Evolutionary conservation across 2,113 vertebrate species (phyloP), one percentile per base, ranked within the genome.

Genomic region (Amia ocellicauda): DNA sequence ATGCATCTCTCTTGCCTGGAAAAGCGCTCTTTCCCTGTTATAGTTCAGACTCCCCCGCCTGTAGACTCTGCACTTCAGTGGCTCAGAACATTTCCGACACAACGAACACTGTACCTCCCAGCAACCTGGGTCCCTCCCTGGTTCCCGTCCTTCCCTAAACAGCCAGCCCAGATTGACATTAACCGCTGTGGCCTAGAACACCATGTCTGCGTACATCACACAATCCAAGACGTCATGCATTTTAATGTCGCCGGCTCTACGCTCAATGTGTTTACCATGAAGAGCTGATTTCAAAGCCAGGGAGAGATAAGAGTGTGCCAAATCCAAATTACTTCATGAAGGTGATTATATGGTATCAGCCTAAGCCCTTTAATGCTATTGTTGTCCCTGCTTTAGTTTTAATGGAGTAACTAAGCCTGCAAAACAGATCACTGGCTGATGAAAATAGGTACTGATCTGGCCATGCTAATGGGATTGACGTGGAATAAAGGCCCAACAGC

Each of bases 291-390:
- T 27, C 23, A 24, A 61, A 50, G 20, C 47, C 16, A 50, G 17
- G 7, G 5, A 50, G 17, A 50, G 47, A 50, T 50, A 50, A 2
- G 3, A 50, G 20, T 45, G 29, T 27, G 17, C 23, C 7, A 49
- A 27, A 61, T 61, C 47, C 47, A 50, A 50, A 50, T 61, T 49
- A 61, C 42, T 28, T 61, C 17, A 57, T 57, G 57, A 17, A 50
- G 47, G 17, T 19, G 47, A 50, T 50, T 50, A 50, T 50, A 22
- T 50, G 47, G 20, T 50, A 50, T 17, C 17, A 59, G 57, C 10
- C 41, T n/a, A 42, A 61, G 59, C 24, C 24, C 43, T 61, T 19
- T 27, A 59, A 59, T 43, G 36, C 26, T 49, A 28, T 28, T 51
- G 43, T 16, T 49, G 43, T n/a, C 26, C 4, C 45, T 36, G 42